phyloP scores from a whole-genome alignment of 1,140 invertebrate genomes.

The Solenopsis invicta region DNA sequence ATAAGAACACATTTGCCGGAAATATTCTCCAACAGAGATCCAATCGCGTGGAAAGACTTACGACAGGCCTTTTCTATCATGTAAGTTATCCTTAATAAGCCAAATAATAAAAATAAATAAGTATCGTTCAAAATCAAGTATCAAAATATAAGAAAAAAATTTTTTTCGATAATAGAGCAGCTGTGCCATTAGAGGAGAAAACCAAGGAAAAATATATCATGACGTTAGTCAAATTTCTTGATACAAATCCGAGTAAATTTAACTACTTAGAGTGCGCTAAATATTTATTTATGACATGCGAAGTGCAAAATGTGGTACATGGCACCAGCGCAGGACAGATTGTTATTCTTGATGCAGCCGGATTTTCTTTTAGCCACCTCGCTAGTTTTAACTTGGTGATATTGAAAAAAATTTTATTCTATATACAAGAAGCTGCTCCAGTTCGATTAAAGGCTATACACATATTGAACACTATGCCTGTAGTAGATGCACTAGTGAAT shows the following conservation, averaged over 20 bases:
- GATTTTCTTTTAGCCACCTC: conserved; percentile 87
- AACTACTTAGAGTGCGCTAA: conserved; percentile 86
- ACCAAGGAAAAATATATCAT: conserved; percentile 88
- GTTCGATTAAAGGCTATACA: conserved; percentile 90
- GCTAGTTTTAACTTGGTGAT: conserved; percentile 88
- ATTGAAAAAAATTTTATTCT: conserved; percentile 89
- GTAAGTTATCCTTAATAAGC: conserved; percentile 85
- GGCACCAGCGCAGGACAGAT: conserved; percentile 88
- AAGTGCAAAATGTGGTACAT: conserved; percentile 87
- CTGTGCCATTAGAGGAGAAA: conserved; percentile 76
- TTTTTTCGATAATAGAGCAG: conserved; percentile 39
- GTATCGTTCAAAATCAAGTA: neutral
- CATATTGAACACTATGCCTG: conserved; percentile 90
- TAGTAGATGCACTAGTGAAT: conserved; percentile 90
- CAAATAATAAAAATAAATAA: conserved; percentile 13
- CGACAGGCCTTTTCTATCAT: conserved; percentile 84
- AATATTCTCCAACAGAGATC: conserved; percentile 89
- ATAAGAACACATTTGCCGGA: conserved; percentile 89
- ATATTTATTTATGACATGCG: conserved; percentile 88
- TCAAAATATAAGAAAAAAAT: neutral
- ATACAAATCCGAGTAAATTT: conserved; percentile 88
- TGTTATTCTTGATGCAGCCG: conserved; percentile 89
- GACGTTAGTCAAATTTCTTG: conserved; percentile 86
- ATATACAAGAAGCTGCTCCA: conserved; percentile 90
- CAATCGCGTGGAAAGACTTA: conserved; percentile 83